Evolutionary conservation across 1,140 invertebrate genomes (phyloP).

Genomic region (Lepidostoma basale): DNA sequence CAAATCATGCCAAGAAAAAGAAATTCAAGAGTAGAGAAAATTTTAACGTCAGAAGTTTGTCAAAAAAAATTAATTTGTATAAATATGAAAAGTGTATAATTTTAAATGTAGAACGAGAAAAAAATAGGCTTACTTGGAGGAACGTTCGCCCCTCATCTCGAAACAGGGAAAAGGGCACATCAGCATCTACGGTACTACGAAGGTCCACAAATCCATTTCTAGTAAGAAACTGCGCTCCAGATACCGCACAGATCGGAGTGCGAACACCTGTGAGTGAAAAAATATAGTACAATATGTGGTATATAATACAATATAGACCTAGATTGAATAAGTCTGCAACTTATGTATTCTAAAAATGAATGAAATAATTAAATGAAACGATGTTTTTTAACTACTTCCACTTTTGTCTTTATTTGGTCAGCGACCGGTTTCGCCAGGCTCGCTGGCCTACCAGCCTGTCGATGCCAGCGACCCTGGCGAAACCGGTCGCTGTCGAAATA

Average conservation of each 20-base stretch:
- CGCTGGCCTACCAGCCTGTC: too few species aligned
- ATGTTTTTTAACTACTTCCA: too few species aligned
- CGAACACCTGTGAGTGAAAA: slow-evolving; percentile 64
- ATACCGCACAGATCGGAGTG: slow-evolving; percentile 85
- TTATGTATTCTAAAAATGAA: too few species aligned
- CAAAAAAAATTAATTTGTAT: neutral
- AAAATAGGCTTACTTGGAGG: slow-evolving; percentile 62
- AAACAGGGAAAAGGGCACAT: slow-evolving; percentile 80
- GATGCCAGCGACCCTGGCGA: too few species aligned
- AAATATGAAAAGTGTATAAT: neutral
- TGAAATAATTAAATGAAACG: too few species aligned
- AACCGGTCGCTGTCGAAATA: too few species aligned
- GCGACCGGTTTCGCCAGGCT: too few species aligned
- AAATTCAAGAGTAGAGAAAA: neutral
- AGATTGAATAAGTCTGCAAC: too few species aligned
- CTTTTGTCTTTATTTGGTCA: too few species aligned
- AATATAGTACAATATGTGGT: too few species aligned
- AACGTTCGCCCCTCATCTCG: slow-evolving; percentile 80
- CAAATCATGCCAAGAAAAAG: too few species aligned
- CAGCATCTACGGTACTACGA: slow-evolving; percentile 73
- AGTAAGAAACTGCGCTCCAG: slow-evolving; percentile 79
- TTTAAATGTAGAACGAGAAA: neutral
- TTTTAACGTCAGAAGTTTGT: neutral
- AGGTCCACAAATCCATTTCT: slow-evolving; percentile 77
- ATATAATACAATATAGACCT: too few species aligned